Conservation (phyloP, 2,888 invertebrate species). For the Ryuthela nishihirai region DNA sequence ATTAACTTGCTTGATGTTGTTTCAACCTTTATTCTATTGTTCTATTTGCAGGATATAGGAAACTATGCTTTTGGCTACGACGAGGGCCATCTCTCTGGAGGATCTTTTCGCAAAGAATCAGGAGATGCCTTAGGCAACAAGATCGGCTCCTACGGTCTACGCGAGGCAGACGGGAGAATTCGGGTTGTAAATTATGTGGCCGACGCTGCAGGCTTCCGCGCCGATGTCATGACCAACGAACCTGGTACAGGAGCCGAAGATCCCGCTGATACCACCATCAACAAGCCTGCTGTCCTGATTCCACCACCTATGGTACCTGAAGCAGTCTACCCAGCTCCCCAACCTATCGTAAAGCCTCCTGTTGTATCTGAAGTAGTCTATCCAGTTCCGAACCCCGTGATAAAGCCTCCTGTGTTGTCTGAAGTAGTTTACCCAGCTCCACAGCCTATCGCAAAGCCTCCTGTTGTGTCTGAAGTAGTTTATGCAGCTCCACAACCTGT, state of each 20-base stretch:
- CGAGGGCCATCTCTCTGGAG: conserved; percentile 37
- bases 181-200: conserved; percentile 40
- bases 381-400: too few relatives aligned
- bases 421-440: too few relatives aligned
- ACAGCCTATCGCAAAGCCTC: too few relatives aligned
- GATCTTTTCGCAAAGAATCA: conserved; percentile 36
- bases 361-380: not conserved
- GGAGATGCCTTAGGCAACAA: conserved; percentile 28
- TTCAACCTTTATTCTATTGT: too few relatives aligned
- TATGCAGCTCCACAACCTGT: too few relatives aligned
- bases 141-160: conserved; percentile 36
- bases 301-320: too few relatives aligned
- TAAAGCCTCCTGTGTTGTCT: too few relatives aligned
- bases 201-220: conserved; percentile 37
- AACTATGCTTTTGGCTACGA: conserved; percentile 40
- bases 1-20: too few relatives aligned
- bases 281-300: too few relatives aligned
- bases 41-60: too few relatives aligned
- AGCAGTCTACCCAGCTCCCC: not conserved
- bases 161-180: conserved; percentile 33
- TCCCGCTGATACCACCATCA: too few relatives aligned
- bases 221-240: conserved; percentile 38
- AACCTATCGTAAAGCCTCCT: not conserved
- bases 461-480: too few relatives aligned
- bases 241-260: conserved; percentile 14